Conservation (phyloP, 2,888 invertebrate genomes). For the Parnassius glacialis region DNA sequence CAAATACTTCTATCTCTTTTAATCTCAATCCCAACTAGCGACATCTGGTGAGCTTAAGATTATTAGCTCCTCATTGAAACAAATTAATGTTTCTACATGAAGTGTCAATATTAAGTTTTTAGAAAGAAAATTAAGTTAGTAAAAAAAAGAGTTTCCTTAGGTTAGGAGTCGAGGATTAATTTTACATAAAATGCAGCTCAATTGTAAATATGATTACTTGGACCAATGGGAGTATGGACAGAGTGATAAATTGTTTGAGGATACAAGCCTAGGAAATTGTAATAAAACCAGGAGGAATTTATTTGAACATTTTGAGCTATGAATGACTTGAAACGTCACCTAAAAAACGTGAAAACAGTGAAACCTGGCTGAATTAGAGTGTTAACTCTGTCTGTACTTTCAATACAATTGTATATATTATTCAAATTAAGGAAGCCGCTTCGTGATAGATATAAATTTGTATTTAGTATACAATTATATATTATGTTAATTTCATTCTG, state of each 20-base stretch:
- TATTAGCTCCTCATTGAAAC: too few species aligned
- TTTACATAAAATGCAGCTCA: background rate
- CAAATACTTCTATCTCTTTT: too few species aligned
- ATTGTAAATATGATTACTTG: background rate
- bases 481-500: slow-evolving; percentile 23
- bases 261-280: background rate
- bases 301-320: too few species aligned
- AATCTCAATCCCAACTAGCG: too few species aligned
- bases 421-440: slow-evolving; percentile 5
- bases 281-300: too few species aligned
- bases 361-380: background rate
- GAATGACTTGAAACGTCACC: too few species aligned
- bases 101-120: too few species aligned
- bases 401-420: background rate
- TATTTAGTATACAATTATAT: slow-evolving; percentile 16
- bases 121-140: too few species aligned
- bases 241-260: background rate
- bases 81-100: too few species aligned
- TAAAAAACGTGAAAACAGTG: too few species aligned
- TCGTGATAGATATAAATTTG: slow-evolving; percentile 1
- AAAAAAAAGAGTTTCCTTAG: too few species aligned
- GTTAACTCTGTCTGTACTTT: slow-evolving; percentile 2
- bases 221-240: background rate
- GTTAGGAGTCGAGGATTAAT: background rate
- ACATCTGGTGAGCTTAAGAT: too few species aligned